Conservation (phyloP, 2,113 vertebrate genomes). For the Epinephelus moara region DNA sequence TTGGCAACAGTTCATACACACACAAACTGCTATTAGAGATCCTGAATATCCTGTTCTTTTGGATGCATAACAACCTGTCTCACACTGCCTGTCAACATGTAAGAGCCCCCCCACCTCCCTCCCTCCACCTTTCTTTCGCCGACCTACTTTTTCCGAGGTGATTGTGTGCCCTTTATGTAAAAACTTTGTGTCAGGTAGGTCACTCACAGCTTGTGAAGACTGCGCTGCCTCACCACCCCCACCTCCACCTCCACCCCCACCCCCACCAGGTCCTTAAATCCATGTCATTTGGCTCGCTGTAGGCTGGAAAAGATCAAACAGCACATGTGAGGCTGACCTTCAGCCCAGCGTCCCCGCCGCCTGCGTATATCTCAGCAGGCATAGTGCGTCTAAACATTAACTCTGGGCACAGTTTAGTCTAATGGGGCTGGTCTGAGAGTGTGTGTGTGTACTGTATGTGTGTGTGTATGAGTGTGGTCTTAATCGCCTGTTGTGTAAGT, state of each 20-base stretch:
- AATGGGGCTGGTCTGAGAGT: slow-evolving; percentile 52
- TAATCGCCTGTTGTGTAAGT: slow-evolving; percentile 37
- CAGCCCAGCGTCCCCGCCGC: slow-evolving; percentile 62
- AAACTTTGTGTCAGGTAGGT: slow-evolving; percentile 31
- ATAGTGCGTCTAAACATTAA: slow-evolving; percentile 83
- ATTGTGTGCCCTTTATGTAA: slow-evolving; percentile 44
- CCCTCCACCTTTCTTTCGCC: neutral
- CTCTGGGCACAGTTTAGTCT: slow-evolving; percentile 78
- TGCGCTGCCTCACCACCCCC: neutral
- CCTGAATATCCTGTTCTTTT: slow-evolving; percentile 3
- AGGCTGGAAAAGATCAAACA: slow-evolving; percentile 76
- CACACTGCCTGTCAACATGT: neutral
- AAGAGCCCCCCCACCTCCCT: neutral
- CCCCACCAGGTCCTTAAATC: slow-evolving; percentile 39
- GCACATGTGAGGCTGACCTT: slow-evolving; percentile 78
- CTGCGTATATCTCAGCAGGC: slow-evolving; percentile 71
- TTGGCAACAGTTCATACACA: neutral
- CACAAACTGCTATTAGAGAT: neutral
- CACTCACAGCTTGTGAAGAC: slow-evolving; percentile 8
- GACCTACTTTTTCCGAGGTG: slow-evolving; percentile 42
- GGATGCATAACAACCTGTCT: neutral
- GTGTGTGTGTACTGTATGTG: neutral
- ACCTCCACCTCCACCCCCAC: neutral
- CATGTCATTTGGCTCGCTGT: slow-evolving; percentile 59
- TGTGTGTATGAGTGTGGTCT: neutral